These are phyloP conservation scores for Bradypodion pumilum DNA, from an alignment of 2,797 vertebrate genomes.

Conservation along the genomic window DNA sequence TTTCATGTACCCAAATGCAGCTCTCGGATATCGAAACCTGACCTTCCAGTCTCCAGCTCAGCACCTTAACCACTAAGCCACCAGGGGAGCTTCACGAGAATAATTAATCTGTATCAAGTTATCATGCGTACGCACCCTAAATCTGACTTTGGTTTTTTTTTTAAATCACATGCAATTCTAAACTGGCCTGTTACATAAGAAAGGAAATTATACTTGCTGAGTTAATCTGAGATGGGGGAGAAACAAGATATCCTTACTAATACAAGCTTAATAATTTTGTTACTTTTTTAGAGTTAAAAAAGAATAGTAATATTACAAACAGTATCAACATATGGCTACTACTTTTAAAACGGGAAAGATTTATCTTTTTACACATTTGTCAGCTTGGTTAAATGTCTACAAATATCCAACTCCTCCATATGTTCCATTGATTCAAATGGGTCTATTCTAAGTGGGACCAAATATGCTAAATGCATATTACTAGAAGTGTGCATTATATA, in stretches of 20 bases:
- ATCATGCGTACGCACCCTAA: neutral
- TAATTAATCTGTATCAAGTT: conserved; percentile 14
- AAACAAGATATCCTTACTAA: neutral
- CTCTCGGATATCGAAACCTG: no score
- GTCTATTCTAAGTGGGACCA: no score
- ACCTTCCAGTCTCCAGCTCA: no score
- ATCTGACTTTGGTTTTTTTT: neutral
- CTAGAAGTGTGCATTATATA: no score
- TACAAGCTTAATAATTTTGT: neutral
- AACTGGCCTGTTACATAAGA: neutral
- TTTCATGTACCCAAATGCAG: no score
- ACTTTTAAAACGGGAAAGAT: neutral
- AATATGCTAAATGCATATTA: no score
- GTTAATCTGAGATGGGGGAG: neutral
- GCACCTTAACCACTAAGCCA: no score
- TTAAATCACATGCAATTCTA: neutral
- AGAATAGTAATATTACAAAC: neutral
- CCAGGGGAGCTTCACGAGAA: no score
- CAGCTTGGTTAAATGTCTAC: no score
- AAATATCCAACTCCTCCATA: no score
- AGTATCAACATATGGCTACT: no score
- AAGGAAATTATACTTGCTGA: neutral
- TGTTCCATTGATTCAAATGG: no score
- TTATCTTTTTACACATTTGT: neutral
- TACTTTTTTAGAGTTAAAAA: neutral